Percentiles rank a stretch among this genome's conserved stretches.
phyloP scores from a whole-genome alignment of 1,140 invertebrate species.

The Tetranychus cinnabarinus region DNA sequence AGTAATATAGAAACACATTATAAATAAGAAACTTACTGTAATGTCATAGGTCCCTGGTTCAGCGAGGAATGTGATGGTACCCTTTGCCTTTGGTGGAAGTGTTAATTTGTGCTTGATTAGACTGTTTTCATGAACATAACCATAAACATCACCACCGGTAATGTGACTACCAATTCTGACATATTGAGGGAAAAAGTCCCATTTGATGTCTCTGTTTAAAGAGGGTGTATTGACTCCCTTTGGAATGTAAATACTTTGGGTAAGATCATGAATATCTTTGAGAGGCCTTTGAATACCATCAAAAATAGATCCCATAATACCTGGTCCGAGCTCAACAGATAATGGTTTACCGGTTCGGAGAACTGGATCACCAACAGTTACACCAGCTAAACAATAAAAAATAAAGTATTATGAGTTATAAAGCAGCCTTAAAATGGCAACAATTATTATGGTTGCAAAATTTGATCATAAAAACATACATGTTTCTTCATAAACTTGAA shows the following conservation, averaged over 20 bases:
- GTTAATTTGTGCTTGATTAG: constrained; percentile 91
- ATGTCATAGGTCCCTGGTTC: constrained; percentile 80
- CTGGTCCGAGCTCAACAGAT: constrained; percentile 94
- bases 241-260: constrained; percentile 92
- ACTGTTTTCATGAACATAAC: constrained; percentile 84
- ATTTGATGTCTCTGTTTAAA: constrained; percentile 49
- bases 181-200: constrained; percentile 78
- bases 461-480: constrained; percentile 24
- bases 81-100: constrained; percentile 74
- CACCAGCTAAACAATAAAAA: constrained; percentile 37
- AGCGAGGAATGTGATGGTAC: constrained; percentile 88
- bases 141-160: constrained; percentile 92
- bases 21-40: constrained; percentile 35
- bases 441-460: too few species aligned
- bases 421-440: too few species aligned
- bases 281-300: constrained; percentile 97
- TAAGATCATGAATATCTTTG: constrained; percentile 81
- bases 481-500: constrained; percentile 99
- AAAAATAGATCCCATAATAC: constrained; percentile 96
- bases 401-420: constrained; percentile 1
- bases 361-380: constrained; percentile 97
- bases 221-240: constrained; percentile 89
- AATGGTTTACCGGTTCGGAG: constrained; percentile 90
- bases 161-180: constrained; percentile 78
- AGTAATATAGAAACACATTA: constrained; percentile 1